These are phyloP conservation scores for Rhadina sibilatrix DNA, from an alignment of 2,113 vertebrate species.

Conservation along the genomic window DNA sequence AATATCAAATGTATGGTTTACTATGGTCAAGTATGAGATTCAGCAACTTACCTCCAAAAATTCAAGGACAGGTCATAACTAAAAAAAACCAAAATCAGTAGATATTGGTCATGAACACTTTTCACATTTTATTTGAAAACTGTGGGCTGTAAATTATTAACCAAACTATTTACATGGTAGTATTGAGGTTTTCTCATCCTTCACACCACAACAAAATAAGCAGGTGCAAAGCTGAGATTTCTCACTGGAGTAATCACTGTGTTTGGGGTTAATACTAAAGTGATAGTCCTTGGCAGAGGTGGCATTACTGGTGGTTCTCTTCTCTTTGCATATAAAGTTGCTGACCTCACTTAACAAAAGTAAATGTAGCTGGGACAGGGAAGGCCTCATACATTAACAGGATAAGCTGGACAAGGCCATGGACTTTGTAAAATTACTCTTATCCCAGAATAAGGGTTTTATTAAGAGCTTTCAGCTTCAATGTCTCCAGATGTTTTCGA, in stretches of 20 bases:
- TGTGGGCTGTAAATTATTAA: background rate
- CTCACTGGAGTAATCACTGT: background rate
- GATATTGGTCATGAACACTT: background rate
- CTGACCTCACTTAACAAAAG: background rate
- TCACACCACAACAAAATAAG: background rate
- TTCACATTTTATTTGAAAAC: slow-evolving; percentile 45
- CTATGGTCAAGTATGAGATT: background rate
- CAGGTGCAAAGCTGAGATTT: background rate
- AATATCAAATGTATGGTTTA: background rate
- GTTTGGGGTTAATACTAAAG: background rate
- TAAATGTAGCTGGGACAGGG: background rate
- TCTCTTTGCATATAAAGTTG: background rate
- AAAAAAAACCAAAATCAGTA: background rate
- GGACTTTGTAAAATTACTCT: background rate
- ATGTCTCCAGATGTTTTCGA: slow-evolving; percentile 22
- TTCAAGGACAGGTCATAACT: background rate
- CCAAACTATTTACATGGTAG: background rate
- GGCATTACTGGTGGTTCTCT: background rate
- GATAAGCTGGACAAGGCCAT: background rate
- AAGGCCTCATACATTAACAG: background rate
- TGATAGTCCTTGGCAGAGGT: background rate
- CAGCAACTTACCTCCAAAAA: background rate
- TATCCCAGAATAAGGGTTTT: slow-evolving; percentile 57
- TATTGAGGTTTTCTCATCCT: background rate
- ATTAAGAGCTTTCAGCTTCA: slow-evolving; percentile 59